phyloP scores from a whole-genome alignment of 35 echinoderm and acorn worm genomes.

The Holothuria glaberrima region DNA sequence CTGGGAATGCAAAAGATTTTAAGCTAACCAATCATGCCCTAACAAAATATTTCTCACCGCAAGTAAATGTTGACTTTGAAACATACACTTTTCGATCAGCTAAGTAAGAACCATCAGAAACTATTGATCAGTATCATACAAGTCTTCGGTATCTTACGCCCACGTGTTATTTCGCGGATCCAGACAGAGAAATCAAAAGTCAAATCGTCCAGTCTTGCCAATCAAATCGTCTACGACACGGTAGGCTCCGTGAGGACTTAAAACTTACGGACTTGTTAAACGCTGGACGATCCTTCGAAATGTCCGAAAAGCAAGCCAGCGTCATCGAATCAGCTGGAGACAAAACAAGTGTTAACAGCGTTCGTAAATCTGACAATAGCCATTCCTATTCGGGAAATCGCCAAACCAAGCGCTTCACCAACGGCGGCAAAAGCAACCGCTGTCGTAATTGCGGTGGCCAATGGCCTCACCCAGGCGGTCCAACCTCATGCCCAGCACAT shows the following conservation, averaged over 20 bases:
- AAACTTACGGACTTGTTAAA: conserved; percentile 52
- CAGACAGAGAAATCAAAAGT: conserved; percentile 61
- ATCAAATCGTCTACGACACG: conserved; percentile 47
- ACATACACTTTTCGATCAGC: conserved; percentile 51
- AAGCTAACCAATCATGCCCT: conserved; percentile 41
- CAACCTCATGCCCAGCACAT: conserved; percentile 28
- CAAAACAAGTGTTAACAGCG: conserved; percentile 28
- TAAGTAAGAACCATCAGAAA: conserved; percentile 52
- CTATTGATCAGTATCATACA: conserved; percentile 62
- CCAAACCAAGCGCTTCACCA: not conserved
- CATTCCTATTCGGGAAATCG: not conserved
- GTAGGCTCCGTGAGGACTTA: conserved; percentile 54
- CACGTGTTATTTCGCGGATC: conserved; percentile 56
- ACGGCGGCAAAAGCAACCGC: not conserved
- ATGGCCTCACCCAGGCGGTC: conserved; percentile 35
- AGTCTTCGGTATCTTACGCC: conserved; percentile 45
- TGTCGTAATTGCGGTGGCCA: conserved; percentile 43
- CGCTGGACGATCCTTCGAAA: conserved; percentile 38
- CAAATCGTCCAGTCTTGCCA: conserved; percentile 71
- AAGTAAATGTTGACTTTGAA: conserved; percentile 58
- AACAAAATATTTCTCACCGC: conserved; percentile 53
- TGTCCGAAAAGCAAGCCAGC: conserved; percentile 42
- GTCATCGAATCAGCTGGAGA: conserved; percentile 21
- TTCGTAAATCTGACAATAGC: not conserved
- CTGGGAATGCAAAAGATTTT: conserved; percentile 46